Base-by-base conservation (phyloP, 2,888 invertebrate species). In the Oscheius onirici region DNA sequence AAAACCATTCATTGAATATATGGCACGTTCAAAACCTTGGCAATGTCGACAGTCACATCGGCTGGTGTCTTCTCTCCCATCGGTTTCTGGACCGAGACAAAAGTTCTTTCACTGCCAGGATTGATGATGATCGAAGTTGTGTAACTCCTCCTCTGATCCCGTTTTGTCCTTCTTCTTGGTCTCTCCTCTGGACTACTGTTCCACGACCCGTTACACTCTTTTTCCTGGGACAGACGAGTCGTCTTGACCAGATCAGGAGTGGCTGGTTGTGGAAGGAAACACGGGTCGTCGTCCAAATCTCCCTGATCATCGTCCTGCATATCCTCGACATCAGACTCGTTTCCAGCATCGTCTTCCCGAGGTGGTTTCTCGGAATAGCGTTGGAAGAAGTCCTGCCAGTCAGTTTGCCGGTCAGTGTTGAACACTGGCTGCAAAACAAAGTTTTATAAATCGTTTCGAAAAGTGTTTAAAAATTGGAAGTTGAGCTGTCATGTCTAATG, bases 51-150 rank as follows among this genome's bases (percentile, higher is more conserved):
- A 6, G 68, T 68, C 17, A 68, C 68, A 43, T 68, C 68, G 28
- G 49, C 46, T 2, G 63, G 15, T 2, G 49, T 15, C 28, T 63
- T 46, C 3, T 28, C 46, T 1, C 61, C 61, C 13, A 5, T 24
- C 26, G 52, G 15, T 15, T 70, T 70, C 43, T 34, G 54, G n/a
- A 28, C 49, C 2, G 63, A 63, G 17, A 63, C 63, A 8, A 63
- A 49, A 24, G 68, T 34, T 41, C 68, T 41, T 41, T 68, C 68
- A 15, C 43, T 41, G n/a, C 46, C 76, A 10, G 85, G 85, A 26
- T 86, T 82, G 17, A 86, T 84, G 52, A 86, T 74, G 63, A 86
- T 86, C 17, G 83, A 83, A 2, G 86, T 86, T 13, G 86, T 86
- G 69, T 83, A 86, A 43, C 78, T 79, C 43, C 86, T 80, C 58